Evolutionary conservation across 2,888 invertebrate species (phyloP), one percentile per base, ranked within the genome.

Genomic region (Mamestra brassicae): DNA sequence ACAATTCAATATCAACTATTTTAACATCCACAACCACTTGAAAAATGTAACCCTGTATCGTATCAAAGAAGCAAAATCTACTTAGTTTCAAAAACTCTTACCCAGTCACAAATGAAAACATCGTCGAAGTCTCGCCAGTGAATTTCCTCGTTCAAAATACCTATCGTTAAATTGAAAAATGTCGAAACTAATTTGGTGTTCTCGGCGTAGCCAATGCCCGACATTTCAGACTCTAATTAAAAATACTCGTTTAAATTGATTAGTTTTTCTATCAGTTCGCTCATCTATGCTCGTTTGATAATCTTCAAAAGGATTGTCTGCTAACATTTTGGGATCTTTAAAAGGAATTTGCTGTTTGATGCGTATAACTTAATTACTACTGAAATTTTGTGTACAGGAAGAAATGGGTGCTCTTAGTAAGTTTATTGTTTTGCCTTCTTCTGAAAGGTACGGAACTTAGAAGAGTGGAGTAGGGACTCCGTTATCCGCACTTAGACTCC

Each of bases 161-260:
- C n/a, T 42, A 71, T 62, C 61, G 61, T 66, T 60, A 73, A 87
- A 89, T 86, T 86, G 85, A 82, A 87, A 85, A 87, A 85, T 76
- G 69, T 52, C 61, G 60, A 54, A 84, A 78, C 80, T 81, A 84
- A 88, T 86, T 83, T 78, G 60, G 50, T 62, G 47, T 69, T 54
- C 55, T 57, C 64, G 61, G 76, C 78, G 81, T 77, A 74, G 61
- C 81, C 81, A 82, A 77, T 84, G 70, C 72, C 63, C 11, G 74
- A 82, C 81, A 82, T 84, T 87, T 85, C 74, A 71, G 67, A 80
- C 66, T 88, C 85, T 88, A 90, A 90, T 90, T 89, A 89, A 90
- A 90, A 89, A 78, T 76, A 63, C 69, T 64, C 76, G 71, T 73
- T 64, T 42, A 58, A 71, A 72, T 75, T 84, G 84, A 86, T 90